These are phyloP conservation scores for Pandion haliaetus DNA, from an alignment of 2,113 vertebrate genomes.

Conservation along the genomic window DNA sequence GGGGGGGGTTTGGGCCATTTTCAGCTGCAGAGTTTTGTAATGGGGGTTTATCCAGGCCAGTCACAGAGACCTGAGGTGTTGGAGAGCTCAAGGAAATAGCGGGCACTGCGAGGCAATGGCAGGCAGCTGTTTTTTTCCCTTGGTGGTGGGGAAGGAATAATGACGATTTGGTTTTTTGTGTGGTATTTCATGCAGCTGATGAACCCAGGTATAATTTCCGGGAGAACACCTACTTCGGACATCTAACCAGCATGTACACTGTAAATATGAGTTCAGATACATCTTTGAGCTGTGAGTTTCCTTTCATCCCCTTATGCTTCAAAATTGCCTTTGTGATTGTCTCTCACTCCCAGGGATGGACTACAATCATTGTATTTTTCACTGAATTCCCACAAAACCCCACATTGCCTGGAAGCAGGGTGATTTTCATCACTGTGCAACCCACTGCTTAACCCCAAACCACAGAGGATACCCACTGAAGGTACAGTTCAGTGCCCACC, in stretches of 20 bases:
- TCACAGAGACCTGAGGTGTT: not conserved
- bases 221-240: not conserved
- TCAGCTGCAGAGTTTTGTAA: not conserved
- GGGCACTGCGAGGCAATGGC: accelerated
- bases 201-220: not conserved
- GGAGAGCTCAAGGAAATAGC: accelerated
- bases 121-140: not conserved
- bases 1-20: accelerated
- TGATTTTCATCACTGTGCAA: not conserved
- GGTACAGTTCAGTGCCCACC: not conserved
- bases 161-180: accelerated
- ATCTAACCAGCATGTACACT: accelerated
- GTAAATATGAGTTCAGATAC: not conserved
- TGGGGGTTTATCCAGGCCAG: not conserved
- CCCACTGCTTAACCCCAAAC: not conserved
- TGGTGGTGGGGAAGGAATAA: not conserved
- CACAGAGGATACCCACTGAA: accelerated
- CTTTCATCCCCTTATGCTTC: accelerated
- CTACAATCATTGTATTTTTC: not conserved
- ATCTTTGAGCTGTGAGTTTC: not conserved
- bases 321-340: not conserved
- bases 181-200: not conserved
- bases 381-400: not conserved
- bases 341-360: not conserved
- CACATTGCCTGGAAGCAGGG: not conserved